Evolutionary conservation across 2,797 vertebrate species (phyloP), one percentile per base, ranked within the genome.

Genomic region (Aldrovandia affinis): DNA sequence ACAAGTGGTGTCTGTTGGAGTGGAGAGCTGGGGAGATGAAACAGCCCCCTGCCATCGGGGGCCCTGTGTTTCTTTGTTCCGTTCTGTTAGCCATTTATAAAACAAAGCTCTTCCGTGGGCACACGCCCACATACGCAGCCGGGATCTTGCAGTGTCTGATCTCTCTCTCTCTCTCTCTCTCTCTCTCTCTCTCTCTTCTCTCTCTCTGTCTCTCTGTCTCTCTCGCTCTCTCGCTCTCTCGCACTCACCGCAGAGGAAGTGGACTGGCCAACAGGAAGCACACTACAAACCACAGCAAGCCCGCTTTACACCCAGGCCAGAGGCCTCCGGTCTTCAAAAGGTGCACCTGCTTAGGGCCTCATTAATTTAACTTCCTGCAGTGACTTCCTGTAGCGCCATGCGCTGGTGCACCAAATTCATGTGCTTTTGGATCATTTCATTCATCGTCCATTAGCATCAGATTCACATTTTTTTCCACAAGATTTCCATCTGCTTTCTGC

Each of bases 21-120:
- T 55, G 61, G 68, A 55, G 87, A 52, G 47, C 30, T n/a, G 50
- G 73, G 82, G 42, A 86, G 86, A 85, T 84, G 84, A 86, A 78
- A 79, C 28, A 82, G 25, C 65, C 80, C 79, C 81, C 54, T 14
- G 44, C 80, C 65, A 85, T 57, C 55, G 28, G 81, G 81, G 30
- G 80, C 0, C 83, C 82, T 61, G 80, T 39, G 52, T 77, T 82
- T 86, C 83, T 83, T 86, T 86, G 83, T 88, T 87, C 84, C 73
- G 54, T 80, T 83, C 86, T 82, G 84, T 83, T 83, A 87, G 78
- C 75, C 65, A 86, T 89, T 86, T 86, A 83, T 73, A 82, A 82
- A 68, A 80, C 55, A 42, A 81, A 33, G 83, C 65, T 25, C 81
- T 50, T 33, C 77, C 36, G 85, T 52, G 36, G 10, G 63, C 81